Conservation (phyloP, 2,113 vertebrate genomes). For the Empidonax alnorum region DNA sequence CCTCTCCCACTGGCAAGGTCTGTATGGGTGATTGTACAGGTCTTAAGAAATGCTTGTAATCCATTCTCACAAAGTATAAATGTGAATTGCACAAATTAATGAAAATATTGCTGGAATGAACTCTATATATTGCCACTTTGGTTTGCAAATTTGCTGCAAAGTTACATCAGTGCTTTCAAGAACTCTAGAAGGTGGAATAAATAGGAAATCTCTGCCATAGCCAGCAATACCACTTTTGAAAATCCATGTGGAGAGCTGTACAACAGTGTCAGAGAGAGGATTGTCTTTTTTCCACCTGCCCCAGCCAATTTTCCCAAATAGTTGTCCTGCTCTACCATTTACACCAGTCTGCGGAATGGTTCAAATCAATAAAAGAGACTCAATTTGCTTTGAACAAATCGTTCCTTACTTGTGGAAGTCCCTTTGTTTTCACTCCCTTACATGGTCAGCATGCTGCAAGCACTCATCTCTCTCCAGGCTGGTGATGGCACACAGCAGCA, state of each 20-base stretch:
- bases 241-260: not conserved
- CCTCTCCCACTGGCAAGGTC: not conserved
- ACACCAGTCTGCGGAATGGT: not conserved
- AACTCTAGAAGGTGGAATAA: not conserved
- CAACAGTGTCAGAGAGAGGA: not conserved
- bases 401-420: not conserved
- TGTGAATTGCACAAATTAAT: not conserved
- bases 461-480: not conserved
- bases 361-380: not conserved
- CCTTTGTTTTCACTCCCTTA: not conserved
- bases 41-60: not conserved
- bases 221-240: not conserved
- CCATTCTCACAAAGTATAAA: not conserved
- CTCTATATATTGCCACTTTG: not conserved
- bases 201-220: not conserved
- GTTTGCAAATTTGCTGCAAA: not conserved
- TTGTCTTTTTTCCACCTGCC: not conserved
- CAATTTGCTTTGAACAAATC: not conserved
- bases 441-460: fast-evolving
- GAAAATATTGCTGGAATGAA: not conserved
- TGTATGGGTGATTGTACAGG: not conserved
- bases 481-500: not conserved
- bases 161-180: not conserved
- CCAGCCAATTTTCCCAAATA: not conserved
- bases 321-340: not conserved